Evolutionary conservation across 53 echinoderm and acorn worm genomes (phyloP).

Genomic region (Zoroaster sp.): DNA sequence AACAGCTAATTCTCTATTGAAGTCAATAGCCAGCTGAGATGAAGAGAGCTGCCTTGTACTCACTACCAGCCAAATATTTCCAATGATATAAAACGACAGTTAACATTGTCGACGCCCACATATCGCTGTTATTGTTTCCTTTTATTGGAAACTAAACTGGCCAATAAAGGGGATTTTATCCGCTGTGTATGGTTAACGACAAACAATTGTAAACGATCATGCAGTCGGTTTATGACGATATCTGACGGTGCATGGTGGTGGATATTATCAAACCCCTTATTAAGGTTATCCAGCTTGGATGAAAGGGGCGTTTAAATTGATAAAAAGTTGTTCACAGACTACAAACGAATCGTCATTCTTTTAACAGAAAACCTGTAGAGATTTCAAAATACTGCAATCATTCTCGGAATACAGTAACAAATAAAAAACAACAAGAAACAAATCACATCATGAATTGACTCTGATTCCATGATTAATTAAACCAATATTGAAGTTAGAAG

Average conservation of each 20-base stretch:
- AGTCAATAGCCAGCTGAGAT: too few relatives aligned
- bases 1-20: too few relatives aligned
- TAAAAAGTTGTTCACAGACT: too few relatives aligned
- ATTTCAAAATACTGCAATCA: too few relatives aligned
- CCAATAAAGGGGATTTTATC: not conserved
- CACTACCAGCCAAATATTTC: not conserved
- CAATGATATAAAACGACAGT: not conserved
- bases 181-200: not conserved
- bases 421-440: too few relatives aligned
- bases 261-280: not conserved
- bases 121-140: slow-evolving; percentile 25
- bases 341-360: too few relatives aligned
- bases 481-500: too few relatives aligned
- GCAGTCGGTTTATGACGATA: not conserved
- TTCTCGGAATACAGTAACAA: too few relatives aligned
- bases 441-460: too few relatives aligned
- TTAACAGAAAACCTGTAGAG: too few relatives aligned
- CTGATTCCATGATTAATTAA: too few relatives aligned
- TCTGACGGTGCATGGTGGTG: not conserved
- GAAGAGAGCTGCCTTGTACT: too few relatives aligned
- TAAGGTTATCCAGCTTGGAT: not conserved
- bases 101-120: not conserved
- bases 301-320: not conserved
- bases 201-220: not conserved
- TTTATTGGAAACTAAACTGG: slow-evolving; percentile 10